Conservation (phyloP, 1,140 invertebrate species). For the Zaprionus nigranus region DNA sequence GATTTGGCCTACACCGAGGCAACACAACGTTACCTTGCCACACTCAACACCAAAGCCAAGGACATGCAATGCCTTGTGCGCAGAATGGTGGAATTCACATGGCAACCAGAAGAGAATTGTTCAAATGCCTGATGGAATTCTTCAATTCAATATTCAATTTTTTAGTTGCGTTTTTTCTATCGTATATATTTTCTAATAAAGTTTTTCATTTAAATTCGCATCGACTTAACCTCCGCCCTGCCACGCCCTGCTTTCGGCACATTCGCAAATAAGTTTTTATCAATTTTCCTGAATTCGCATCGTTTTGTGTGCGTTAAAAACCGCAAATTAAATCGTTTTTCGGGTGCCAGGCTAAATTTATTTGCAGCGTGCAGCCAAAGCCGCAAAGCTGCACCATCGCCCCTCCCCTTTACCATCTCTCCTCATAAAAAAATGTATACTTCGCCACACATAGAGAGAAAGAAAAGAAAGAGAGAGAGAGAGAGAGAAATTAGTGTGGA, state of each 20-base stretch:
- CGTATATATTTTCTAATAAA: conserved; percentile 6
- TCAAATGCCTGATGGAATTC: not conserved
- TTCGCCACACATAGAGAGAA: conserved; percentile 2
- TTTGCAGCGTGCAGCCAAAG: conserved; percentile 63
- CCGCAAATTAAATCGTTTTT: conserved; percentile 81
- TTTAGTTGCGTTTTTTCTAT: not conserved
- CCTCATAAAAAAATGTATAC: conserved; percentile 19
- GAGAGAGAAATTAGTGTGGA: conserved; percentile 57
- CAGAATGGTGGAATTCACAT: not conserved
- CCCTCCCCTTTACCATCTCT: conserved; percentile 9
- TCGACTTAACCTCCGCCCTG: not conserved
- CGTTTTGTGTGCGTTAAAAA: conserved; percentile 58
- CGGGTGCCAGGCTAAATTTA: conserved; percentile 64
- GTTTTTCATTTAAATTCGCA: conserved; percentile 18
- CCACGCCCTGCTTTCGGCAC: not conserved
- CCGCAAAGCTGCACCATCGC: conserved; percentile 16
- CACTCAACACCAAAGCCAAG: not conserved
- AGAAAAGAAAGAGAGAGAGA: not conserved
- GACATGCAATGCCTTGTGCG: not conserved
- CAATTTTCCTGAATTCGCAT: conserved; percentile 57
- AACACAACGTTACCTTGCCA: not conserved
- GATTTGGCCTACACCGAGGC: not conserved
- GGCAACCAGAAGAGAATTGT: not conserved
- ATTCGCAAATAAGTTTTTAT: conserved; percentile 66
- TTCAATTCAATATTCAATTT: not conserved